These are phyloP conservation scores for Megastigmus dorsalis DNA, from an alignment of 2,888 invertebrate genomes.

Conservation along the genomic window DNA sequence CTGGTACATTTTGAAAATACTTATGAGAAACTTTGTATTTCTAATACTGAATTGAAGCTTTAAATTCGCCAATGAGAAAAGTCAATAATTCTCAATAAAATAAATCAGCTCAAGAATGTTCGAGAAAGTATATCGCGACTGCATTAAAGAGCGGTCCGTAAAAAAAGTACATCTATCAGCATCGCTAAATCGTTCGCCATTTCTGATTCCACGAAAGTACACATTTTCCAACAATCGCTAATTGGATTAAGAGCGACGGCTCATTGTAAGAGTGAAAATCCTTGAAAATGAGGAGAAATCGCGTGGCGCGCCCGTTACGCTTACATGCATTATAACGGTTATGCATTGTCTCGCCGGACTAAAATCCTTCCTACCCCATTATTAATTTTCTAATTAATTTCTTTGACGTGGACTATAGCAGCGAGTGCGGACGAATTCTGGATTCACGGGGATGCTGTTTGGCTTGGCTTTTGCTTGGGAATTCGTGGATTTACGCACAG, in stretches of 20 bases:
- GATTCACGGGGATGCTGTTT: too few relatives aligned
- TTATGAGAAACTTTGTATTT: too few relatives aligned
- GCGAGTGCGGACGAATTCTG: too few relatives aligned
- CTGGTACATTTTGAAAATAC: too few relatives aligned
- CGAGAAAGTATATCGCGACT: too few relatives aligned
- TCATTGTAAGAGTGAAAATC: constrained; percentile 32
- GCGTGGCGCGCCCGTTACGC: constrained; percentile 7
- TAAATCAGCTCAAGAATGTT: too few relatives aligned
- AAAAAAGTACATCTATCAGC: too few relatives aligned
- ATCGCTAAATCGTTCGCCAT: background rate
- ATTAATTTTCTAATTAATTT: constrained; percentile 48
- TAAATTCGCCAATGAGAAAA: too few relatives aligned
- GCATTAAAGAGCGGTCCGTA: too few relatives aligned
- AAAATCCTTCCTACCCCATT: constrained; percentile 25
- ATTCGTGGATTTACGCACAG: too few relatives aligned
- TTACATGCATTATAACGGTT: constrained; percentile 37
- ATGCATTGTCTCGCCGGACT: constrained; percentile 32
- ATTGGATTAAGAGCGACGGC: constrained; percentile 31
- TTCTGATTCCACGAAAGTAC: constrained; percentile 13
- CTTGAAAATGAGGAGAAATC: constrained; percentile 50
- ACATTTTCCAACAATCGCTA: constrained; percentile 19
- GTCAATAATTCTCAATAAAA: too few relatives aligned
- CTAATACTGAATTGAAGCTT: too few relatives aligned
- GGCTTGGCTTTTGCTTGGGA: background rate
- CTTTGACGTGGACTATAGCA: background rate